Evolutionary conservation across 1,140 invertebrate genomes (phyloP).

Genomic region (Megalopta genalis): DNA sequence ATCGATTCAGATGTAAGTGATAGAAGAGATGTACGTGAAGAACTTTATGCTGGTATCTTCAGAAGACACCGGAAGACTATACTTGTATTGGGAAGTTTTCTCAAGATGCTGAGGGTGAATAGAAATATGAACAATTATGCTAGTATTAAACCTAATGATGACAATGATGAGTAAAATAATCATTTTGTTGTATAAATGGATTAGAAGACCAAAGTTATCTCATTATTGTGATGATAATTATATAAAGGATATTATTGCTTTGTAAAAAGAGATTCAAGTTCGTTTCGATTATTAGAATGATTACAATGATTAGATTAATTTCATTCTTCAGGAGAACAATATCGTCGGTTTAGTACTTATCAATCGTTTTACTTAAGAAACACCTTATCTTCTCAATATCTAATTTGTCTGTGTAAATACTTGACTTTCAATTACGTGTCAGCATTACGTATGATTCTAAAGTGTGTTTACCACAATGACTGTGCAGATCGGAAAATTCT

Average conservation of each 20-base stretch:
- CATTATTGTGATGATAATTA: slow-evolving; percentile 38
- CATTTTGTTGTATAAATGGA: slow-evolving; percentile 27
- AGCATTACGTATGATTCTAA: slow-evolving; percentile 17
- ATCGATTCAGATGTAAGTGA: slow-evolving; percentile 84
- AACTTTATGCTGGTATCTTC: slow-evolving; percentile 90
- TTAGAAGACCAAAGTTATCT: slow-evolving; percentile 21
- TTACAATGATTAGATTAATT: background rate
- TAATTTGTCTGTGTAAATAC: slow-evolving; percentile 2
- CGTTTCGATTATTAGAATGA: background rate
- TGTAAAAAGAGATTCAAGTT: slow-evolving; percentile 17
- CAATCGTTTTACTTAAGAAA: slow-evolving; percentile 3
- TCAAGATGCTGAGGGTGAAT: slow-evolving; percentile 87
- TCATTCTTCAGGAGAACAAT: background rate
- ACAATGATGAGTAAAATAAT: slow-evolving; percentile 75
- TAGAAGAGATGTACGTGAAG: slow-evolving; percentile 87
- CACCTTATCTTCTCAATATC: slow-evolving; percentile 13
- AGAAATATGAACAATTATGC: slow-evolving; percentile 89
- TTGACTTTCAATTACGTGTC: slow-evolving; percentile 9
- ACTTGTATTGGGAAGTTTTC: slow-evolving; percentile 88
- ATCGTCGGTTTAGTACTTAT: background rate
- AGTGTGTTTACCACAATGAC: slow-evolving; percentile 24
- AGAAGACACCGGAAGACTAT: slow-evolving; percentile 89
- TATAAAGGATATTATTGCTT: slow-evolving; percentile 23
- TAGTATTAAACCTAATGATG: slow-evolving; percentile 84
- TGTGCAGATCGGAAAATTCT: slow-evolving; percentile 15